phyloP scores from a whole-genome alignment of 2,797 vertebrate genomes.

The Aplochiton taeniatus region DNA sequence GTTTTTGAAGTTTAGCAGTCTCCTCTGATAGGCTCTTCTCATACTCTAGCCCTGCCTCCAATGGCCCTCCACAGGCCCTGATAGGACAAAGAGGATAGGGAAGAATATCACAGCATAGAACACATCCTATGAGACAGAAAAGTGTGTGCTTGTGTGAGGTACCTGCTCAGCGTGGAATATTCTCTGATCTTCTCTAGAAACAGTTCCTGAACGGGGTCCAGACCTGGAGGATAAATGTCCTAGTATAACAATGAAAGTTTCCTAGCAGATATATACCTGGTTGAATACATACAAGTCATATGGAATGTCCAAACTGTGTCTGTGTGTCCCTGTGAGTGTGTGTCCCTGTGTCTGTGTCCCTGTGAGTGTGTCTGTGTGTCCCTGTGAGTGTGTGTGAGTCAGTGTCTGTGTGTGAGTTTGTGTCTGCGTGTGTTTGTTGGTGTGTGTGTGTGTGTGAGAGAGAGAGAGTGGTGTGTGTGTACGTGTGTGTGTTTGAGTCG shows the following conservation, averaged over 20 bases:
- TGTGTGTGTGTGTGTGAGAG: constrained; percentile 1
- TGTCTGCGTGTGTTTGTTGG: background rate
- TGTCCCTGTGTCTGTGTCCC: background rate
- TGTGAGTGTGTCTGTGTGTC: background rate
- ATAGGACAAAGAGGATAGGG: background rate
- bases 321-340: background rate
- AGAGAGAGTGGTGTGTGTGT: background rate
- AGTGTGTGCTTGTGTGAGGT: too few species aligned
- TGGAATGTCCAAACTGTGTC: background rate
- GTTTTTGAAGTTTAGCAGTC: constrained; percentile 82
- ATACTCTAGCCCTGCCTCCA: constrained; percentile 84
- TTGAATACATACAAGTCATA: too few species aligned
- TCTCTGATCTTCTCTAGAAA: constrained; percentile 88
- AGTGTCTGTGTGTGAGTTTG: background rate
- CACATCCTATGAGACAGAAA: too few species aligned
- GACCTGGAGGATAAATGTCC: constrained; percentile 35
- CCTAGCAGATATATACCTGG: too few species aligned
- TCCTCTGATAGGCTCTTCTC: constrained; percentile 85
- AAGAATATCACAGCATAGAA: background rate
- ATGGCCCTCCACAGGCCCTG: constrained; percentile 80
- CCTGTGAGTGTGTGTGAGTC: background rate
- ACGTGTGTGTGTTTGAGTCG: background rate
- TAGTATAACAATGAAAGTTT: too few species aligned
- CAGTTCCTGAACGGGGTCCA: constrained; percentile 86
- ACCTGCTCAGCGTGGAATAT: constrained; percentile 54